Conservation (phyloP, 2,888 invertebrate genomes). For the Eudasyphora cyanicolor region DNA sequence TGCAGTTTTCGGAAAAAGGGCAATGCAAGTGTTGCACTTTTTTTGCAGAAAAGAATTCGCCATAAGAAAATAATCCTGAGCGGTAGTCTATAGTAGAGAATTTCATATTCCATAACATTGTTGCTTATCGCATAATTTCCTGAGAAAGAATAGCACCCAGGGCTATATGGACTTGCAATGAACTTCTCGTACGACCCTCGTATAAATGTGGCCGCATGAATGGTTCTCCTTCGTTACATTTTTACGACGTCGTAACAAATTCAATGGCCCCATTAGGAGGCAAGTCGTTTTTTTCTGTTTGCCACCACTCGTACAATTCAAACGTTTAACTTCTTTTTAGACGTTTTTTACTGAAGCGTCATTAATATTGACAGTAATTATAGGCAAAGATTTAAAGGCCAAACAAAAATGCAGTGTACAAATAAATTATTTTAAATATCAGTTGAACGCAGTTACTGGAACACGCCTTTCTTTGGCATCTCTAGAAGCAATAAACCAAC, state of each 20-base stretch:
- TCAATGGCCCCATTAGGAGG: not conserved
- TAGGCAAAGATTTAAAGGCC: conserved; percentile 14
- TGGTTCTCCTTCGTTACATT: not conserved
- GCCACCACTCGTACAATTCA: not conserved
- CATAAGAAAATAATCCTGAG: too few species aligned
- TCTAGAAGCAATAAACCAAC: too few species aligned
- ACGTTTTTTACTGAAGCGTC: not conserved
- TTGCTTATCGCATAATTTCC: too few species aligned
- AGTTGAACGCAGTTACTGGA: conserved; percentile 7
- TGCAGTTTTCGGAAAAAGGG: too few species aligned
- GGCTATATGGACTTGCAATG: too few species aligned
- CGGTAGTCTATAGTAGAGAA: too few species aligned
- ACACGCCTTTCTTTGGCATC: conserved; percentile 5
- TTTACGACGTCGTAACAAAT: conserved; percentile 5
- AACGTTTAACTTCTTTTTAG: not conserved
- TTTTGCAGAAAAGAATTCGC: too few species aligned
- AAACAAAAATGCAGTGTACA: not conserved
- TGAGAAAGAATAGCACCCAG: too few species aligned
- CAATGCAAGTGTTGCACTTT: too few species aligned
- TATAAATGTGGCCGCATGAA: not conserved
- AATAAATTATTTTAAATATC: conserved; percentile 17
- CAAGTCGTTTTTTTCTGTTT: not conserved
- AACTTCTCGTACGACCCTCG: not conserved
- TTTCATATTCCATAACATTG: too few species aligned
- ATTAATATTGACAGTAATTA: conserved; percentile 29